Base-by-base conservation (phyloP, 2,113 vertebrate genomes). In the Strix uralensis region DNA sequence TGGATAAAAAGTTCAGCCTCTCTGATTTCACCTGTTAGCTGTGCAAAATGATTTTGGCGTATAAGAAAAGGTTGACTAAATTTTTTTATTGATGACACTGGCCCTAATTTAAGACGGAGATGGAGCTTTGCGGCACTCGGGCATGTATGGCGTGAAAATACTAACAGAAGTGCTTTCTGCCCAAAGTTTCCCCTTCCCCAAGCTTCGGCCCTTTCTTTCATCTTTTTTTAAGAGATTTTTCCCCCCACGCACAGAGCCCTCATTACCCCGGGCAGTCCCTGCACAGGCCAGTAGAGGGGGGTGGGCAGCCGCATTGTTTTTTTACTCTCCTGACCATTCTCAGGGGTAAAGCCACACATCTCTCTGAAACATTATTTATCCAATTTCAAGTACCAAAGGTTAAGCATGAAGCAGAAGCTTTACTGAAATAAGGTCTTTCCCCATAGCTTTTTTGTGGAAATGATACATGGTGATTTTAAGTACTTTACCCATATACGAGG, bases 251-350 rank as follows among this genome's bases (percentile, higher is more conserved):
- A 1, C 10, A 2, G 47, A 51, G 27, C 16, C 27, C 16, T n/a
- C 0, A 2, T 3, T 4, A 2, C 58, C 75, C 55, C 36, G 7
- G 7, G 93, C 93, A 86, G 65, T 94, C 30, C 94, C 88, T 54
- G 77, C 66, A 55, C 11, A 66, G 83, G 49, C 96, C 96, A 89
- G 96, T 7, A 97, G 97, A 97, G 94, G 95, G 95, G 42, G 81
- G 36, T 91, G 95, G 88, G 81, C 47, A 90, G 34, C 88, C 73
- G 32, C 83, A 25, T 2, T 54, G 86, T 4, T 11, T 67, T 22
- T n/a, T 42, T 1, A 2, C 51, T 27, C 23, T 42, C 46, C 79
- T 55, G 34, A 15, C 46, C 62, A 12, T 26, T 8, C 40, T 16
- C 17, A 1, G 55, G 62, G 51, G 26, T 42, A 32, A 51, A 75